phyloP scores from a whole-genome alignment of 2,888 invertebrate species.

The Didymodactylos carnosus region DNA sequence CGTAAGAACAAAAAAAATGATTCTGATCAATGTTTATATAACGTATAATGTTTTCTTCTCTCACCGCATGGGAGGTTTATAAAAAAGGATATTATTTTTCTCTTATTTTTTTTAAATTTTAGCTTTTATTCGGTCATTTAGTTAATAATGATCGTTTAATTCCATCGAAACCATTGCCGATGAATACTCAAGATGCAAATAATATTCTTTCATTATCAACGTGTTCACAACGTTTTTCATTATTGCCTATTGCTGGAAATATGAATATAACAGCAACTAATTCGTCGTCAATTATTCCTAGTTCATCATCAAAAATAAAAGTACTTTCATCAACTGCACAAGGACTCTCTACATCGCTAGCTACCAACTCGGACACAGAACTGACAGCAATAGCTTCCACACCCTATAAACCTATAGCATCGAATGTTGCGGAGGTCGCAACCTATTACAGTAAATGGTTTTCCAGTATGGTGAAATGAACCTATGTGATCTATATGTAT shows the following conservation, averaged over 20 bases:
- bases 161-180: background rate
- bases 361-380: too few species aligned
- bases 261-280: background rate
- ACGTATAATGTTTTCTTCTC: too few species aligned
- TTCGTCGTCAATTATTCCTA: background rate
- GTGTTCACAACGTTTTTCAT: constrained; percentile 2
- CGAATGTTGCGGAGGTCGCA: background rate
- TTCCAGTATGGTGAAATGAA: background rate
- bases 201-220: constrained; percentile 6
- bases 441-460: background rate
- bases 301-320: background rate
- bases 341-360: background rate
- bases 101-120: background rate
- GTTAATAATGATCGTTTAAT: constrained; percentile 4
- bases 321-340: background rate
- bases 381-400: too few species aligned
- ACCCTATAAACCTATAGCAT: background rate
- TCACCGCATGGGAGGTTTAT: too few species aligned
- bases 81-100: too few species aligned
- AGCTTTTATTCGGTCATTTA: constrained; percentile 4
- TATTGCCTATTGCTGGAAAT: constrained; percentile 7
- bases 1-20: too few species aligned
- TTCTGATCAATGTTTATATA: too few species aligned
- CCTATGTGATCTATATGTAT: too few species aligned
- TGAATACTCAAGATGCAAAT: constrained; percentile 1